phyloP scores from a whole-genome alignment of 2,888 invertebrate species.

The Anarsia innoxiella region DNA sequence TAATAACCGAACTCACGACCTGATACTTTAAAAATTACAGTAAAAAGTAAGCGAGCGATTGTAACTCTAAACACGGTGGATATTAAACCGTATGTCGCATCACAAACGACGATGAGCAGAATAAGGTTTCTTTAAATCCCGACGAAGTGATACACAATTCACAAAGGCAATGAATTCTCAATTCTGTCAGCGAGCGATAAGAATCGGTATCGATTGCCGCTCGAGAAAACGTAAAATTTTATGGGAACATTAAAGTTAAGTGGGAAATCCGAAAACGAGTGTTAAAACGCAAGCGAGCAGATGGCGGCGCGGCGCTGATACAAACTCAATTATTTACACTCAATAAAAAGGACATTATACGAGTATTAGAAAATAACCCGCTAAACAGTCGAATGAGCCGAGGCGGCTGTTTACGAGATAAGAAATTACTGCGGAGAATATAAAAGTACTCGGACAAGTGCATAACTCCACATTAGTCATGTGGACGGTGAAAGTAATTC shows the following conservation, averaged over 20 bases:
- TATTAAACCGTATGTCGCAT: too few species aligned
- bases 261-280: conserved; percentile 72
- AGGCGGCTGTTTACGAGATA: conserved; percentile 40
- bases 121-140: conserved; percentile 50
- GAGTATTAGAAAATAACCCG: conserved; percentile 65
- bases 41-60: conserved; percentile 29
- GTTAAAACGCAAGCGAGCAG: conserved; percentile 59
- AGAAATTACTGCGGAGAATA: conserved; percentile 27
- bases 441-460: conserved; percentile 8
- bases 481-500: conserved; percentile 10
- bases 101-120: conserved; percentile 33
- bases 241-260: conserved; percentile 70
- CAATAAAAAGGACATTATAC: conserved; percentile 72
- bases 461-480: conserved; percentile 11
- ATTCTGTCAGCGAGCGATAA: conserved; percentile 31
- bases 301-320: conserved; percentile 64
- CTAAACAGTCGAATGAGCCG: conserved; percentile 40
- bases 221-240: conserved; percentile 55
- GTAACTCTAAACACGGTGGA: too few species aligned
- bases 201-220: conserved; percentile 31
- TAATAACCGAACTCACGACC: conserved; percentile 49
- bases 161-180: conserved; percentile 27
- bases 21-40: conserved; percentile 28
- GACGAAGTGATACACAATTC: conserved; percentile 48
- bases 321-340: conserved; percentile 75